Conservation (phyloP, 2,888 invertebrate genomes). For the Parochlus steinenii region DNA sequence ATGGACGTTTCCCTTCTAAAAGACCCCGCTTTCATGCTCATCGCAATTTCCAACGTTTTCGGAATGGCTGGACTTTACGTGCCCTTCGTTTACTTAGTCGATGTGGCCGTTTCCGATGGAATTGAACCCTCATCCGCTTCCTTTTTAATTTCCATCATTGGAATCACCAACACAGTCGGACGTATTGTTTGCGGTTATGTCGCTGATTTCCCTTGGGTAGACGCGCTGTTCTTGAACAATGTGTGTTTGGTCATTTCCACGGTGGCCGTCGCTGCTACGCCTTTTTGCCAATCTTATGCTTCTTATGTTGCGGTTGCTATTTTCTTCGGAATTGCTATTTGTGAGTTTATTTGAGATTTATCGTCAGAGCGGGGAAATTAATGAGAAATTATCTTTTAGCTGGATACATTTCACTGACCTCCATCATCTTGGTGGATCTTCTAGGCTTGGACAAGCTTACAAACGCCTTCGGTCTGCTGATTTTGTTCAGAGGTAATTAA, state of each 20-base stretch:
- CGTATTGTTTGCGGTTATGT: constrained; percentile 80
- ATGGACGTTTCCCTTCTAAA: constrained; percentile 75
- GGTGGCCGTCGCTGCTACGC: constrained; percentile 63
- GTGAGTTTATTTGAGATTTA: constrained; percentile 37
- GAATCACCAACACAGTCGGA: constrained; percentile 88
- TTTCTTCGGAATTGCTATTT: constrained; percentile 83
- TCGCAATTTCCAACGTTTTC: constrained; percentile 86
- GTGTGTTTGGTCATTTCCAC: constrained; percentile 82
- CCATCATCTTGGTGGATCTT: constrained; percentile 91
- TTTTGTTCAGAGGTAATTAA: constrained; percentile 88
- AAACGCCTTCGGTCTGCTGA: constrained; percentile 91
- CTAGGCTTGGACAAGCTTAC: constrained; percentile 90
- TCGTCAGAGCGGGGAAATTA: too few relatives aligned
- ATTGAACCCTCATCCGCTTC: constrained; percentile 56
- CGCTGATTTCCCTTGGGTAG: constrained; percentile 81
- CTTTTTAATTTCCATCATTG: constrained; percentile 64
- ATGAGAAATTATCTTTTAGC: constrained; percentile 39
- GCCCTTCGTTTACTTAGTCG: constrained; percentile 88
- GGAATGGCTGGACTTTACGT: constrained; percentile 97
- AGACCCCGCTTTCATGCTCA: constrained; percentile 79
- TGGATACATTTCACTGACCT: constrained; percentile 93
- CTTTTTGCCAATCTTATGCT: constrained; percentile 62
- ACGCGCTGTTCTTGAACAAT: constrained; percentile 85
- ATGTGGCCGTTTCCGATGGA: constrained; percentile 55
- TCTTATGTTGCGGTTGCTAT: constrained; percentile 66